Conservation (phyloP, 2,113 vertebrate species). For the Catharus fuscescens region DNA sequence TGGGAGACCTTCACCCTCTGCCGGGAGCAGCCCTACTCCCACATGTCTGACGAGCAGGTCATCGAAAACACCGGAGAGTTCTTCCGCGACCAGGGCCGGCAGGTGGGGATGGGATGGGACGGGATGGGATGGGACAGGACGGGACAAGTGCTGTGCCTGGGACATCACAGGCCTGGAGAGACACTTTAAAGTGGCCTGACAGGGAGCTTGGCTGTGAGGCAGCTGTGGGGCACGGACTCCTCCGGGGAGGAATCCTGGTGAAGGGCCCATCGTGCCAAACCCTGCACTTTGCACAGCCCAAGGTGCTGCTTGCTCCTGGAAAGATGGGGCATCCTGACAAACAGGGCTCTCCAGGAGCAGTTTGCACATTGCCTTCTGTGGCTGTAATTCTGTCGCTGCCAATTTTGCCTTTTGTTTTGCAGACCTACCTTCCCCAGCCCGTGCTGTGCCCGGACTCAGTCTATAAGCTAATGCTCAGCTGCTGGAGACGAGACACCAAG, state of each 20-base stretch:
- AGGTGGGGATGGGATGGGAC: constrained; percentile 70
- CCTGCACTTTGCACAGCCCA: background rate
- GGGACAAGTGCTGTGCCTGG: accelerated
- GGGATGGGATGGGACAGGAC: background rate
- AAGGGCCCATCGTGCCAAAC: accelerated
- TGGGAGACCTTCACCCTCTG: constrained; percentile 97
- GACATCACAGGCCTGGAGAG: background rate
- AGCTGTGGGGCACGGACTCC: background rate
- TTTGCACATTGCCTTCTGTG: background rate
- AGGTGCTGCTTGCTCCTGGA: background rate
- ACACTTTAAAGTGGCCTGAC: background rate
- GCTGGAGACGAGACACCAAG: constrained; percentile 96
- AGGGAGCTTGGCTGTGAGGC: background rate
- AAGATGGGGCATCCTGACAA: background rate
- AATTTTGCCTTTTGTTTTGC: constrained; percentile 9
- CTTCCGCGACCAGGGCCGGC: constrained; percentile 92
- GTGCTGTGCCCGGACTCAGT: constrained; percentile 85
- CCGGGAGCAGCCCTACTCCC: constrained; percentile 91
- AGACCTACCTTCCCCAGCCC: constrained; percentile 94
- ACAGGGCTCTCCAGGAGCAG: background rate
- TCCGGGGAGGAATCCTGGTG: background rate
- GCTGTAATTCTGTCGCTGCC: background rate
- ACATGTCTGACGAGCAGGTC: constrained; percentile 94
- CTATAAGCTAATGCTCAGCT: constrained; percentile 93
- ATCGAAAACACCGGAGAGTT: constrained; percentile 98